Conservation (phyloP, 2,797 vertebrate species). For the Etheostoma perlongum region DNA sequence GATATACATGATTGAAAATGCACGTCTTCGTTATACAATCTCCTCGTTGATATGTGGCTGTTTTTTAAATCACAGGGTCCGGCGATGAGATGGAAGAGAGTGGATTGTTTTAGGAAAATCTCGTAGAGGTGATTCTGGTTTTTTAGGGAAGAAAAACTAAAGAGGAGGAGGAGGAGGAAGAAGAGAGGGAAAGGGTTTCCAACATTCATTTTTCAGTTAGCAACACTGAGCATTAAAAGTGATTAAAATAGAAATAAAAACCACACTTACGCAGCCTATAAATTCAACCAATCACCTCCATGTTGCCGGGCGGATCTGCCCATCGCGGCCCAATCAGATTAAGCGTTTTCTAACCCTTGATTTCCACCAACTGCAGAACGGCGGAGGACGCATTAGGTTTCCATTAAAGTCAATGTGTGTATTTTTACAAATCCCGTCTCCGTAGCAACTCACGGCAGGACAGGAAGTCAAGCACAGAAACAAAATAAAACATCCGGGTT, state of each 20-base stretch:
- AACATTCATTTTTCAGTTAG: constrained; percentile 88
- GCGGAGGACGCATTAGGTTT: no score
- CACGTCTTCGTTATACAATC: constrained; percentile 92
- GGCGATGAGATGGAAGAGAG: constrained; percentile 81
- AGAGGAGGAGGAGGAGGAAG: constrained; percentile 43
- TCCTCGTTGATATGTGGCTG: constrained; percentile 90
- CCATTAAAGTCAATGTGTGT: no score
- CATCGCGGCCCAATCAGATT: constrained; percentile 85
- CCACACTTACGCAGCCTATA: constrained; percentile 56
- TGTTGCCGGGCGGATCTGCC: constrained; percentile 72
- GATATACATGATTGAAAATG: constrained; percentile 85
- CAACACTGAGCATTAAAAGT: constrained; percentile 88
- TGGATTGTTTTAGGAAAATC: constrained; percentile 66
- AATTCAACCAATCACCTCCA: constrained; percentile 74
- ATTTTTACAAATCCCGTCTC: no score
- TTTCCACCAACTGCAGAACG: no score
- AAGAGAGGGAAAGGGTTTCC: constrained; percentile 60
- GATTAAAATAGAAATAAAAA: constrained; percentile 70
- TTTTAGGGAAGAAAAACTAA: constrained; percentile 48
- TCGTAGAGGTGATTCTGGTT: constrained; percentile 78
- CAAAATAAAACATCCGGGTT: no score
- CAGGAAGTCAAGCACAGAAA: no score
- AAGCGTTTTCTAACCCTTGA: constrained; percentile 6
- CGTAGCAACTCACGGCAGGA: no score
- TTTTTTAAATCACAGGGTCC: constrained; percentile 82